phyloP scores from a whole-genome alignment of 2,113 vertebrate species.

The Rhineura floridana region DNA sequence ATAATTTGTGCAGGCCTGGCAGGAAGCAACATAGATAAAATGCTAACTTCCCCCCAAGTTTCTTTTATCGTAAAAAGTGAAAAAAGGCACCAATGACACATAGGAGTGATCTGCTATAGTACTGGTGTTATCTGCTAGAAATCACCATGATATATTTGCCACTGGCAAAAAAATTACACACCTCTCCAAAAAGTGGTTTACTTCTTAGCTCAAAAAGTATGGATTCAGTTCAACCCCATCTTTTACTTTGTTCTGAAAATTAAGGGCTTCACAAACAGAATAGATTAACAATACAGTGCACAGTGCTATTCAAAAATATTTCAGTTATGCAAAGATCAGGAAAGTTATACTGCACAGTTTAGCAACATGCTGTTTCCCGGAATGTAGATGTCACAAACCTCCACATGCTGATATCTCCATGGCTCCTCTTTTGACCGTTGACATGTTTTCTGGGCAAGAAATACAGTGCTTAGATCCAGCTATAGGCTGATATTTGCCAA shows the following conservation, averaged over 20 bases:
- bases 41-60: background rate
- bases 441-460: conserved; percentile 84
- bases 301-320: conserved; percentile 17
- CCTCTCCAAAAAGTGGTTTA: background rate
- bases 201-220: background rate
- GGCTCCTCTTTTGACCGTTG: conserved; percentile 92
- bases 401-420: conserved; percentile 88
- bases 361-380: conserved; percentile 2
- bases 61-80: background rate
- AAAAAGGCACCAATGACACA: background rate
- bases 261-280: background rate
- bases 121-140: background rate
- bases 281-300: background rate
- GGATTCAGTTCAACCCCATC: background rate
- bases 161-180: background rate
- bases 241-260: background rate
- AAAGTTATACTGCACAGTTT: background rate
- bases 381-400: conserved; percentile 77
- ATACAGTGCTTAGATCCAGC: conserved; percentile 85
- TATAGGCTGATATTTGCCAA: conserved; percentile 88
- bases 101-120: background rate
- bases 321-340: background rate
- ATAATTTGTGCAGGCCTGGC: background rate
- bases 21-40: background rate
- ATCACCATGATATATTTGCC: background rate